Percentiles rank a stretch among this genome's conserved stretches.
These are phyloP conservation scores for Paramisgurnus dabryanus DNA, from an alignment of 2,113 vertebrate species.

Conservation along the genomic window DNA sequence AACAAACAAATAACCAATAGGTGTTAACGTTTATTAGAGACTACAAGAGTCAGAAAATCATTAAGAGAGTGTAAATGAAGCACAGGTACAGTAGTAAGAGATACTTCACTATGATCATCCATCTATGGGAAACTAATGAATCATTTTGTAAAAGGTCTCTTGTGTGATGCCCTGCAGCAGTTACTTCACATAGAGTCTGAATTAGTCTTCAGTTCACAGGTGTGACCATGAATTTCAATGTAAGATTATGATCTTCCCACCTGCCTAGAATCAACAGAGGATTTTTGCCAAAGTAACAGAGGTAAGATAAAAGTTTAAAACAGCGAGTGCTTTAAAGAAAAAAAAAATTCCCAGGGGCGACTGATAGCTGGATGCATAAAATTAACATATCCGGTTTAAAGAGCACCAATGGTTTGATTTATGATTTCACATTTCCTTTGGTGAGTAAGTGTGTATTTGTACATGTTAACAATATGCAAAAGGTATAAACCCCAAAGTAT, in stretches of 20 bases:
- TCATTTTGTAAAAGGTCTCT: slow-evolving; percentile 1
- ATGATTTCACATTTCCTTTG: too few species aligned
- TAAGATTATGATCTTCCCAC: neutral
- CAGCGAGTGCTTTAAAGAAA: too few species aligned
- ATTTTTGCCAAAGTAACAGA: slow-evolving; percentile 1
- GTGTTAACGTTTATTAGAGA: too few species aligned
- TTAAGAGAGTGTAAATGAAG: neutral
- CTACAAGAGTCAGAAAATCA: too few species aligned
- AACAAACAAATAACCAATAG: too few species aligned
- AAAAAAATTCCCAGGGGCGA: too few species aligned
- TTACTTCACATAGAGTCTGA: neutral
- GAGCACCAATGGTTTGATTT: too few species aligned
- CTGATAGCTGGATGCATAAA: too few species aligned
- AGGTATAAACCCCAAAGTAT: too few species aligned
- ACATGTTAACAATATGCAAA: too few species aligned
- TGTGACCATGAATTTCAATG: slow-evolving; percentile 5
- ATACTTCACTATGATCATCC: neutral
- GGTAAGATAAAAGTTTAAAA: neutral
- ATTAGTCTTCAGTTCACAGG: slow-evolving; percentile 7
- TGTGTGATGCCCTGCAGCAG: neutral
- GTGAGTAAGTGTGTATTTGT: too few species aligned
- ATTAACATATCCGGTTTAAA: too few species aligned
- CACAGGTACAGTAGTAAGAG: neutral
- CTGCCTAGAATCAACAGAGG: neutral
- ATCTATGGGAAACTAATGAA: neutral